Conservation (phyloP, 1,140 invertebrate species). For the Pinna nobilis region DNA sequence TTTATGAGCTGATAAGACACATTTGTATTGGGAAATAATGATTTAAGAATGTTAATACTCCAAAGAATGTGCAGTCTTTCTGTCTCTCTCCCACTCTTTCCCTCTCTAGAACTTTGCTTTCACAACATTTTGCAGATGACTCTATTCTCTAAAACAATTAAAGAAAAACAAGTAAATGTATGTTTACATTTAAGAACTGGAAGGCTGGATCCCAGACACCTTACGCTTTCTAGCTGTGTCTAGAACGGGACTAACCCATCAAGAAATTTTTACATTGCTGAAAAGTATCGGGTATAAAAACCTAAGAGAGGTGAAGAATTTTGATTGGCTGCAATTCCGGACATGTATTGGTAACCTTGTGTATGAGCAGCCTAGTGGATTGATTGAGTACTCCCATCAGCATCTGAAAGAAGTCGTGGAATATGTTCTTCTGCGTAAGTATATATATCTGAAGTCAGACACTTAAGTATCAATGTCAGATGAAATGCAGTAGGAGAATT, state of each 20-base stretch:
- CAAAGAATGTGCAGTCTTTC: too few species aligned
- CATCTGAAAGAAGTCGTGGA: slow-evolving; percentile 70
- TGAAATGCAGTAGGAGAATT: too few species aligned
- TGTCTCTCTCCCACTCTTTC: too few species aligned
- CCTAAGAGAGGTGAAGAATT: slow-evolving; percentile 55
- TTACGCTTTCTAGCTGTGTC: slow-evolving; percentile 69
- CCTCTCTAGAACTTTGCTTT: too few species aligned
- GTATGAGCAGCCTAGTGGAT: slow-evolving; percentile 62
- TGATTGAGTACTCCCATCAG: slow-evolving; percentile 66
- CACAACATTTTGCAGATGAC: too few species aligned
- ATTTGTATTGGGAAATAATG: too few species aligned
- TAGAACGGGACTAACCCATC: slow-evolving; percentile 61
- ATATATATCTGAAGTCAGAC: too few species aligned
- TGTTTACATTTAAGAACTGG: slow-evolving; percentile 60
- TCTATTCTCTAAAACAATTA: too few species aligned
- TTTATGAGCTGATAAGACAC: too few species aligned
- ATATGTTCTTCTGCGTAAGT: slow-evolving; percentile 70
- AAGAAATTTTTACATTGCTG: slow-evolving; percentile 62
- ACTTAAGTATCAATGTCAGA: too few species aligned
- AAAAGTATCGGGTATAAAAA: slow-evolving; percentile 64
- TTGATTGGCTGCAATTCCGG: slow-evolving; percentile 70
- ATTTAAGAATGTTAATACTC: too few species aligned
- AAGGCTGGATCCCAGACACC: slow-evolving; percentile 71
- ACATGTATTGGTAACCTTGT: slow-evolving; percentile 55
- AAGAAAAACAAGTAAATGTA: too few species aligned